Evolutionary conservation across 1,140 invertebrate genomes (phyloP), one percentile per base, ranked within the genome.

Genomic region (Brachionus rotundiformis): DNA sequence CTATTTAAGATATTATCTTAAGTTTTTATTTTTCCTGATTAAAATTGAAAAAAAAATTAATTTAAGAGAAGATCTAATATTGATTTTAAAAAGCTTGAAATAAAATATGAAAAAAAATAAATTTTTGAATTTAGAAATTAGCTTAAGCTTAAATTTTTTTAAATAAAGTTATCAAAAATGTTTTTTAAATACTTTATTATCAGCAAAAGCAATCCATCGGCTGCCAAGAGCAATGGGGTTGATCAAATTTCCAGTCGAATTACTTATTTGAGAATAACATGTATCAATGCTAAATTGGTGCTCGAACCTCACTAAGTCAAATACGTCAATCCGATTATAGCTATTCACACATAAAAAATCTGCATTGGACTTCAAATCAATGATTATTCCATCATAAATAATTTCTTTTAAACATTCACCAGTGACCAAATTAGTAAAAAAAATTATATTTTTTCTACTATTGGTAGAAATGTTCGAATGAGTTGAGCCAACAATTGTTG

Each of bases 141-240:
- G 33, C 8, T 36, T 36, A 36, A 5, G 33, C 33, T 36, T 36
- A 36, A 36, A 36, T 36, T 36, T 36, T 36, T 36, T 36, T 36
- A 5, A 82, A 68, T 71, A 49, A 27, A 41, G 39, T 65, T n/a
- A n/a, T n/a, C n/a, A n/a, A n/a, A n/a, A n/a, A n/a, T n/a, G n/a
- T n/a, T n/a, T n/a, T n/a, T n/a, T n/a, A n/a, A n/a, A n/a, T n/a
- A 90, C 90, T 83, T 87, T 88, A 83, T 92, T 92, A 86, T 97
- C 95, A 83, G 94, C 93, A 87, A 91, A 92, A 0, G 92, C 92
- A 61, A 93, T 84, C 90, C 91, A 91, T 71, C 89, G 85, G 47
- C 86, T 85, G 3, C 95, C 95, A 2, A 98, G 88, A 1, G 94
- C 93, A 63, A 97, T 90, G n/a, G 95, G 95, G 89, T 96, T 98